Evolutionary conservation across 2,113 vertebrate species (phyloP).

Genomic region (Sminthopsis crassicaudata): DNA sequence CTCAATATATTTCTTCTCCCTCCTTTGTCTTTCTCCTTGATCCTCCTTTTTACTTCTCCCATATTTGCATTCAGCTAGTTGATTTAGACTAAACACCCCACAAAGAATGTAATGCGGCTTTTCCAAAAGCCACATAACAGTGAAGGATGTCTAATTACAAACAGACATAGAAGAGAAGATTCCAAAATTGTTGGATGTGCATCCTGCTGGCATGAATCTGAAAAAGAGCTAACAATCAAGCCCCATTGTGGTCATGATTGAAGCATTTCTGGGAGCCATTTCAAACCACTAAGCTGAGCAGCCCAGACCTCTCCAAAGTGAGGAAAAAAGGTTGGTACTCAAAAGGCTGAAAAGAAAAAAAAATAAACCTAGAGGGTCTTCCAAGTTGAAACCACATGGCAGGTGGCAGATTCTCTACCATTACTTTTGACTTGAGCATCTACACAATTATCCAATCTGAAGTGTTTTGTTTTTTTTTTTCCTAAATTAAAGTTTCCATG

Average conservation of each 20-base stretch:
- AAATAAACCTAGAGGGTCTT: not conserved
- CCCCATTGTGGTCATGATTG: not conserved
- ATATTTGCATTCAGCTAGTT: not conserved
- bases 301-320: not conserved
- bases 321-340: not conserved
- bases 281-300: not conserved
- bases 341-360: not conserved
- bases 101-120: not conserved
- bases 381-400: not conserved
- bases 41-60: not conserved
- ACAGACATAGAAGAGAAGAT: not conserved
- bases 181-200: not conserved
- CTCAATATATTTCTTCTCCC: not conserved
- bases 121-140: not conserved
- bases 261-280: not conserved
- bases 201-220: not conserved
- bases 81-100: not conserved
- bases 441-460: not conserved
- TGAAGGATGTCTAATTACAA: constrained; percentile 3
- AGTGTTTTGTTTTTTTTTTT: not conserved
- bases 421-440: not conserved
- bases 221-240: not conserved
- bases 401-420: not conserved
- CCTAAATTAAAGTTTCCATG: not conserved
- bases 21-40: not conserved